These are phyloP conservation scores for Liasis olivaceus DNA, from an alignment of 2,797 vertebrate species.

Conservation along the genomic window DNA sequence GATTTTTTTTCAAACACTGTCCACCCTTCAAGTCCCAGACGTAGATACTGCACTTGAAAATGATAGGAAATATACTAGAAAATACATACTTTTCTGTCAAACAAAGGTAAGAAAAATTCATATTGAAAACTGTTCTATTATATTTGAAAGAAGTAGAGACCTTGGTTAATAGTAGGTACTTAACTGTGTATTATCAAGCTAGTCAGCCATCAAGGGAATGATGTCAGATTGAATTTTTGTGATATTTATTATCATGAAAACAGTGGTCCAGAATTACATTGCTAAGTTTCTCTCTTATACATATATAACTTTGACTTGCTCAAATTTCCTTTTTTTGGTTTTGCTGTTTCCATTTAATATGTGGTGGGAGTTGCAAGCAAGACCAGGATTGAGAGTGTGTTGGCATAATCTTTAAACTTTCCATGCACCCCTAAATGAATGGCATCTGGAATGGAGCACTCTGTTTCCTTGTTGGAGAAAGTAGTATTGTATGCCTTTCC, in stretches of 20 bases:
- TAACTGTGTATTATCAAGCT: neutral
- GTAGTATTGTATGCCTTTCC: neutral
- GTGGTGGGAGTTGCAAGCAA: neutral
- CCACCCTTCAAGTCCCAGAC: no score
- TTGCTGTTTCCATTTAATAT: neutral
- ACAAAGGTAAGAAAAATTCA: neutral
- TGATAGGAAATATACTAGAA: neutral
- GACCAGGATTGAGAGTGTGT: neutral
- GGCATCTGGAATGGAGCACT: neutral
- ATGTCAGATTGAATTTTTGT: neutral
- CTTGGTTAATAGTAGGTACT: neutral
- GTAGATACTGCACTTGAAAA: neutral
- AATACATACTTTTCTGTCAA: neutral
- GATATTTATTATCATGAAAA: neutral
- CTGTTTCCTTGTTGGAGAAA: neutral
- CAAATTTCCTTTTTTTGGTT: neutral
- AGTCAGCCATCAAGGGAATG: neutral
- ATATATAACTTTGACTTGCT: neutral
- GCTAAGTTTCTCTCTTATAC: neutral
- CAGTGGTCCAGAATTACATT: neutral
- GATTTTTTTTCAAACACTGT: neutral
- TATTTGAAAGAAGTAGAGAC: neutral
- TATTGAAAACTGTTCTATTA: neutral
- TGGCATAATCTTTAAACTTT: neutral
- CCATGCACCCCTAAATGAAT: neutral